A percentile compares a stretch with the other conserved stretches of the same genome.
Evolutionary conservation across 2,113 vertebrate genomes (phyloP).

Genomic region (Macrotus californicus): DNA sequence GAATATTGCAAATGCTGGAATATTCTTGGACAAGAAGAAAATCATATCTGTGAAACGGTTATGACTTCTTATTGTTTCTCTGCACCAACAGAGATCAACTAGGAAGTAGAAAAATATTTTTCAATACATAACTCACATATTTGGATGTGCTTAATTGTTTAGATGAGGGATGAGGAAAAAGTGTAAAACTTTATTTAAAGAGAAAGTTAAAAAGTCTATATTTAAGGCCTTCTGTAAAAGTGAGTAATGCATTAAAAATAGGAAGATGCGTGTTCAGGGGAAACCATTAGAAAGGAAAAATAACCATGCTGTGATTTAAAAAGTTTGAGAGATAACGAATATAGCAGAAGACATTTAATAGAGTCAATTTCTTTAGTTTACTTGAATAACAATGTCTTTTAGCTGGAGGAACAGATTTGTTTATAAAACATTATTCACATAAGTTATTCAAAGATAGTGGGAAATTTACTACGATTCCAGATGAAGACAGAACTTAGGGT

Average conservation of each 20-base stretch:
- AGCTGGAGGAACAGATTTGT: background rate
- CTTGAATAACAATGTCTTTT: background rate
- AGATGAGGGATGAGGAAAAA: slow-evolving; percentile 3
- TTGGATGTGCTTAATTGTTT: background rate
- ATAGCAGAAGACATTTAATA: background rate
- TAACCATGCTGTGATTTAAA: background rate
- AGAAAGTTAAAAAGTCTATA: background rate
- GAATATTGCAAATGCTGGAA: background rate
- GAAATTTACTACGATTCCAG: background rate
- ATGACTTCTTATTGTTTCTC: background rate
- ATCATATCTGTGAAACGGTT: background rate
- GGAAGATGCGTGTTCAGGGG: background rate
- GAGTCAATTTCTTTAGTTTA: slow-evolving; percentile 2
- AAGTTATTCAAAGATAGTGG: slow-evolving; percentile 14
- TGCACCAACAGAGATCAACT: background rate
- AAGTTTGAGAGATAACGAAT: background rate
- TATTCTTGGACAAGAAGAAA: background rate
- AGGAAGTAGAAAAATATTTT: slow-evolving; percentile 22
- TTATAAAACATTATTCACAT: background rate
- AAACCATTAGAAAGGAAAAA: background rate
- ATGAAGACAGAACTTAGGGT: background rate
- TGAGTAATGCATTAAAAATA: slow-evolving; percentile 1
- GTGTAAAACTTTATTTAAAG: background rate
- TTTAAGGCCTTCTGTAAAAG: background rate
- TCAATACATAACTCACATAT: background rate